Conservation (phyloP, 2,888 invertebrate genomes). For the Drosophila demipolita region DNA sequence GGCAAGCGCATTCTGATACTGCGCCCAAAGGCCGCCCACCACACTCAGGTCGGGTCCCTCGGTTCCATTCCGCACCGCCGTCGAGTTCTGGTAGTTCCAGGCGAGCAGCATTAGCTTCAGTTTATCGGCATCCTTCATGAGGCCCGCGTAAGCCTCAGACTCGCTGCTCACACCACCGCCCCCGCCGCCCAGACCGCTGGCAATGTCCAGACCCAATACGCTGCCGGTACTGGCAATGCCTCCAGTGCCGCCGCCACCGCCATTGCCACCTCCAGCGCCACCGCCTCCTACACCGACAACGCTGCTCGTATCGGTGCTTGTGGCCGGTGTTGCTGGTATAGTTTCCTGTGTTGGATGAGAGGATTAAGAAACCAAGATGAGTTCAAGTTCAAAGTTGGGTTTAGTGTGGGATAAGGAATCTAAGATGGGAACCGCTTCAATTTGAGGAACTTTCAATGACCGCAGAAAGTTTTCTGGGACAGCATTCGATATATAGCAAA, state of each 20-base stretch:
- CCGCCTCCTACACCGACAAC: conserved; percentile 64
- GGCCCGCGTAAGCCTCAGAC: conserved; percentile 83
- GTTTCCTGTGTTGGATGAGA: conserved; percentile 73
- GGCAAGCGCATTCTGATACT: conserved; percentile 92
- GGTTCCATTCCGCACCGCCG: conserved; percentile 88
- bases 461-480: conserved; percentile 73
- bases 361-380: conserved; percentile 24
- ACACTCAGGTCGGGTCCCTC: conserved; percentile 85
- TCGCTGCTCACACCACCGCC: conserved; percentile 69
- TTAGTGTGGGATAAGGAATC: conserved; percentile 10
- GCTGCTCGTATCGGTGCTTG: conserved; percentile 74
- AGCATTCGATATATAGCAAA: conserved; percentile 71
- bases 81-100: conserved; percentile 94
- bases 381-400: conserved; percentile 23
- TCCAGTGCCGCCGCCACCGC: conserved; percentile 25
- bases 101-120: conserved; percentile 95
- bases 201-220: conserved; percentile 58
- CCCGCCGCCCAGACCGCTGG: conserved; percentile 52
- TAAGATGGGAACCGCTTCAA: conserved; percentile 33
- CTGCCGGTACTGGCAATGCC: conserved; percentile 38
- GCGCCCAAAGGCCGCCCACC: conserved; percentile 94
- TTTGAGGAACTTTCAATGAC: conserved; percentile 61
- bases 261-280: conserved; percentile 49
- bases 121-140: conserved; percentile 93
- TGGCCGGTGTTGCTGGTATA: conserved; percentile 80